Evolutionary conservation across 2,797 vertebrate genomes (phyloP), one percentile per base, ranked within the genome.

Genomic region (Alectoris magna): DNA sequence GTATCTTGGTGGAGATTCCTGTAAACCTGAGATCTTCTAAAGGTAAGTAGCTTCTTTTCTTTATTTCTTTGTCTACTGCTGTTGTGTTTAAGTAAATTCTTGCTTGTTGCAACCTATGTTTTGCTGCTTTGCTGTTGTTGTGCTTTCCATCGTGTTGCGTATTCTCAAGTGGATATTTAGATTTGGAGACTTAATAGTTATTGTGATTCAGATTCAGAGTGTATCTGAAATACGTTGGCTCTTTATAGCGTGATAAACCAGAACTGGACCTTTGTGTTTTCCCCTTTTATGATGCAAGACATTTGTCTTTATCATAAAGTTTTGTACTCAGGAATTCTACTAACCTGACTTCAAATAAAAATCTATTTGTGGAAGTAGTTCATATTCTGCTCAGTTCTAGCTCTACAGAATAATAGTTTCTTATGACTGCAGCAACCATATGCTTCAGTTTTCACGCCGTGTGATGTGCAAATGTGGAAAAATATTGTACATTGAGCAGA

Each of bases 251-350:
- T 73, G 31, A 76, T 48, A 80, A 79, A 82, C 27, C 27, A 60
- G 41, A 34, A 73, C 14, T 5, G 9, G 4, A 53, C 19, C 3
- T 9, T 24, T 70, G 7, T 38, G 21, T 22, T 85, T 76, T 87
- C 22, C 6, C 44, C 4, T 53, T 83, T 80, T 62, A 58, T 75
- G 24, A 26, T 46, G 70, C 23, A 17, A 89, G 27, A 55, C 31
- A 6, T 15, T 86, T 3, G 9, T 77, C 11, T 71, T 29, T 46
- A 68, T 41, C 55, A 27, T n/a, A 74, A 83, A 18, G 31, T 77
- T 96, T 91, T 48, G 26, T 91, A 64, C 80, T 85, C 36, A 71
- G 18, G 64, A 74, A 74, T 87, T 87, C 27, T 74, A 71, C 31
- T 10, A 53, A 79, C 87, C 73, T 74, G 67, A 87, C 53, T 73